Evolutionary conservation across 1,140 invertebrate species (phyloP), one percentile per base, ranked within the genome.

Genomic region (Drosophila mauritiana): DNA sequence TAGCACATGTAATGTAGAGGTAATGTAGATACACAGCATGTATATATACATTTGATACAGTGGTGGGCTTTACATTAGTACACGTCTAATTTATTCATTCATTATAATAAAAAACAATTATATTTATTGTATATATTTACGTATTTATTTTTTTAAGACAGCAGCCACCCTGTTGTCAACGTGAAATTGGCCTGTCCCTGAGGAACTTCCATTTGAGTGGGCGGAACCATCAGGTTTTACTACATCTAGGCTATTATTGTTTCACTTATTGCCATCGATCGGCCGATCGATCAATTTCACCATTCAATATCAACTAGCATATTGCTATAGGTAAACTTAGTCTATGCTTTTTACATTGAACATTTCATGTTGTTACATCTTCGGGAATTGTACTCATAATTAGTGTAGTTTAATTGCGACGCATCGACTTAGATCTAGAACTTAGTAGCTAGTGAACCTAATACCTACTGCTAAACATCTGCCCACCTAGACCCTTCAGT

Each of bases 381-480:
- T 53, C 72, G 39, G 39, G 68, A 64, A 80, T 89, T 89, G 80
- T 89, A 89, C 84, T 89, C 73, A 49, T 54, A 69, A 80, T 73
- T 80, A 89, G 43, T 73, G 56, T 73, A 74, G 34, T 78, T 13
- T 81, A 80, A 80, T 89, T 89, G 84, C 79, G 77, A 89, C 77
- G 27, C 37, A 46, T 76, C 22, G 58, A 31, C 53, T 80, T 79
- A 89, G n/a, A 3, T 13, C 22, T 80, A 65, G 5, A 11, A 64
- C 72, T 78, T 84, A 89, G 8, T 52, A 34, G 31, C 72, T 84
- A 84, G 42, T 52, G 57, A 53, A 83, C 80, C 72, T 89, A 78
- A 73, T 48, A 89, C 84, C 84, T 89, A 89, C 84, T 89, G 84
- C 84, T 80, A 89, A 89, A 89, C 56, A 84, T 84, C 84, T 80